Conservation (phyloP, 1,140 invertebrate genomes). For the Atta colombica region DNA sequence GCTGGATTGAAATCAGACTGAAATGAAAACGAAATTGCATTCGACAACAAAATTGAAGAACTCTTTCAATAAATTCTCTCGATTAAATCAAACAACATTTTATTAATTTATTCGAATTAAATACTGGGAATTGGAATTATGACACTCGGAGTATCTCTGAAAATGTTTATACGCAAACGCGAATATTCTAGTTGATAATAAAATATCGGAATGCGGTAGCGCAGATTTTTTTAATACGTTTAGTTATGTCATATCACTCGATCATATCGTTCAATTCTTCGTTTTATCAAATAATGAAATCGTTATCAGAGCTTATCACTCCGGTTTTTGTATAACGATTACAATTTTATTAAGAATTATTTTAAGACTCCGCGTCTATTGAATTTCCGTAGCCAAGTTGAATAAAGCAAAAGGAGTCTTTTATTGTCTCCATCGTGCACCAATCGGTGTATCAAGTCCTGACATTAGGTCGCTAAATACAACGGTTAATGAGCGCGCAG, state of each 20-base stretch:
- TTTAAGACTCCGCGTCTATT: background rate
- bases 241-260: conserved; percentile 13
- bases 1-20: background rate
- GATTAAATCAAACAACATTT: background rate
- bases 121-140: too few species aligned
- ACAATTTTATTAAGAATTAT: background rate
- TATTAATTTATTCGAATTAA: background rate
- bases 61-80: background rate
- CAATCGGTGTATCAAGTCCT: background rate
- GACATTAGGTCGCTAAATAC: conserved; percentile 27
- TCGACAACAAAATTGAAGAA: background rate
- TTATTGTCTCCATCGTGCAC: background rate
- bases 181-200: background rate
- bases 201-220: background rate
- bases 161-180: conserved; percentile 3
- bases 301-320: background rate
- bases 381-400: background rate
- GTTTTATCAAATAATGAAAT: background rate
- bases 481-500: conserved; percentile 16
- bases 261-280: background rate
- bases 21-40: background rate
- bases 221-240: background rate
- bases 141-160: background rate
- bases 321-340: background rate
- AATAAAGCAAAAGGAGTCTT: background rate